phyloP scores from a whole-genome alignment of 2,113 vertebrate genomes.

The Microtus richardsoni region DNA sequence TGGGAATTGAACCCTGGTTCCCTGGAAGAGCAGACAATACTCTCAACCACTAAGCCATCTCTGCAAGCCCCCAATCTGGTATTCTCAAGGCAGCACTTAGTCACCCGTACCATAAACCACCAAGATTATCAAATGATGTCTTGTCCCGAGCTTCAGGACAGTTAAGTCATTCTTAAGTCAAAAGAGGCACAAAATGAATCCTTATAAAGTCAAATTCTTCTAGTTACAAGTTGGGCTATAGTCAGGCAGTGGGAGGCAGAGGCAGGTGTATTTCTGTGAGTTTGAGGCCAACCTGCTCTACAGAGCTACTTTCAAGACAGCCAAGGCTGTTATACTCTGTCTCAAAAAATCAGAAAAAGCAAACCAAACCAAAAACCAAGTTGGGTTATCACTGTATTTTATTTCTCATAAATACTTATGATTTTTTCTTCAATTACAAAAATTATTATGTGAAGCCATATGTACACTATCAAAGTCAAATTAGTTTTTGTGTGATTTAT shows the following conservation, averaged over 20 bases:
- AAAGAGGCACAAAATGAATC: not conserved
- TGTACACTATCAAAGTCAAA: conserved; percentile 14
- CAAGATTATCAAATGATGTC: conserved; percentile 27
- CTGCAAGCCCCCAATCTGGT: not conserved
- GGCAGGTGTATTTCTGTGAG: too few relatives aligned
- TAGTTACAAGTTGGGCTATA: not conserved
- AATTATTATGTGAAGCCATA: conserved; percentile 28
- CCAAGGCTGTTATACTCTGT: too few relatives aligned
- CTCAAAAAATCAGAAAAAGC: too few relatives aligned
- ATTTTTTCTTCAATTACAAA: conserved; percentile 28
- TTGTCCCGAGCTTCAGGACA: not conserved
- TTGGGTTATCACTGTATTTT: conserved; percentile 7
- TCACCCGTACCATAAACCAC: not conserved
- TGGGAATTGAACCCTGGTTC: too few relatives aligned
- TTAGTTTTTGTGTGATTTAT: not conserved
- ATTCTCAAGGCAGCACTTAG: conserved; percentile 28
- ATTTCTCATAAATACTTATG: conserved; percentile 17
- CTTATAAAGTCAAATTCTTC: conserved; percentile 28
- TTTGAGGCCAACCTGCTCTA: too few relatives aligned
- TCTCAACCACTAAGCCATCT: too few relatives aligned
- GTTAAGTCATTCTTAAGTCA: not conserved
- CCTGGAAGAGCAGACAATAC: too few relatives aligned
- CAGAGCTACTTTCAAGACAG: too few relatives aligned
- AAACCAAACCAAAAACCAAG: not conserved
- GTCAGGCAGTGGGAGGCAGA: too few relatives aligned